Conservation (phyloP, 2,113 vertebrate species). For the Leiothrix lutea region DNA sequence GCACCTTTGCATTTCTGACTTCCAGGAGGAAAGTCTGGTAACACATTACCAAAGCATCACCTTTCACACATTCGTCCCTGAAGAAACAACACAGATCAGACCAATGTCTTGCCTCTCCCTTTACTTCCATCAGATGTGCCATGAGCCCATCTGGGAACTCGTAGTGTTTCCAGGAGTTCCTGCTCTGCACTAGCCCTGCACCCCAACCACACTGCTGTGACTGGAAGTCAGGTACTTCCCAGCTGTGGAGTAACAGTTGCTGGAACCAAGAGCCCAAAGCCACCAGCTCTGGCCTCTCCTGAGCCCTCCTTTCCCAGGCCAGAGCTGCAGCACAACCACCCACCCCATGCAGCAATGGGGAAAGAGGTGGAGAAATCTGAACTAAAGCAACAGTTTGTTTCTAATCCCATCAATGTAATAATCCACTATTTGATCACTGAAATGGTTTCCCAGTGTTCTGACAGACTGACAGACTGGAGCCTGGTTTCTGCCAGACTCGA, state of each 20-base stretch:
- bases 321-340: not conserved
- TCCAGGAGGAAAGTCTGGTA: not conserved
- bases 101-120: not conserved
- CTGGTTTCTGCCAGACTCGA: not conserved
- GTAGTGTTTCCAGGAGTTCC: not conserved
- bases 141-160: not conserved
- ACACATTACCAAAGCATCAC: not conserved
- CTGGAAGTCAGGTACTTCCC: not conserved
- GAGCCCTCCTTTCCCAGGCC: not conserved
- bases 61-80: not conserved
- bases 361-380: not conserved
- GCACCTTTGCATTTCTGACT: not conserved
- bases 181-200: not conserved
- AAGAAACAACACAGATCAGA: not conserved
- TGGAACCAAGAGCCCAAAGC: not conserved
- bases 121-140: not conserved
- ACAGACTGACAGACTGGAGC: not conserved
- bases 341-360: not conserved
- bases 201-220: fast-evolving
- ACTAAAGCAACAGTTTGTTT: not conserved
- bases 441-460: not conserved
- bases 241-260: not conserved
- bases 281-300: fast-evolving
- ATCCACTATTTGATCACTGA: not conserved
- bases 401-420: not conserved